Conservation (phyloP, 2,888 invertebrate species). For the Cheilosia grossa region DNA sequence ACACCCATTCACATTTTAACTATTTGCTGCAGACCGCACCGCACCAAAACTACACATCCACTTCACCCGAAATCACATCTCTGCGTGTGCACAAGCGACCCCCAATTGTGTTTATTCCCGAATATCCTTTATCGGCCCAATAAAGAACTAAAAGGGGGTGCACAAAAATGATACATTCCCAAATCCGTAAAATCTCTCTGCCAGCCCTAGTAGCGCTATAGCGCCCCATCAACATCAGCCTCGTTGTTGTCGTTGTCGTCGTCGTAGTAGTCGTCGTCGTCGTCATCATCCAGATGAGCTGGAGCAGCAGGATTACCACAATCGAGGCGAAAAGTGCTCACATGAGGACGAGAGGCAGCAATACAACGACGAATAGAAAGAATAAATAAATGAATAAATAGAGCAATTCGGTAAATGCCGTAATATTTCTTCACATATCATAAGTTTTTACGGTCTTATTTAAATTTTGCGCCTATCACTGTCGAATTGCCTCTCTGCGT, state of each 20-base stretch:
- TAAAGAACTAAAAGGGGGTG: conserved; percentile 72
- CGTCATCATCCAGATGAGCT: conserved; percentile 39
- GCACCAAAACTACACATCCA: conserved; percentile 17
- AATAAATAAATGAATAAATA: conserved; percentile 77
- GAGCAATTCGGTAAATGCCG: conserved; percentile 78
- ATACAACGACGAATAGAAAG: conserved; percentile 48
- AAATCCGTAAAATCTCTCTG: conserved; percentile 66
- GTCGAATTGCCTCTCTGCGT: conserved; percentile 56
- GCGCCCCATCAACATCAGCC: conserved; percentile 23
- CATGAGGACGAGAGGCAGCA: conserved; percentile 41
- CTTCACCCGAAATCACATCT: conserved; percentile 28
- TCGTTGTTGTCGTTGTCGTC: conserved; percentile 30
- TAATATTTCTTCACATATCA: conserved; percentile 83
- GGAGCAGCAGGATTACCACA: conserved; percentile 68
- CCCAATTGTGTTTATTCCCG: conserved; percentile 73
- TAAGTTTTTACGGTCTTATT: conserved; percentile 82
- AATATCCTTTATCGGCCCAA: conserved; percentile 74
- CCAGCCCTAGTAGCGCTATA: conserved; percentile 22
- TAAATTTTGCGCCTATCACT: conserved; percentile 76
- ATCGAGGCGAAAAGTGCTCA: conserved; percentile 59
- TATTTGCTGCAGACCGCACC: conserved; percentile 5
- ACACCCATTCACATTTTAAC: not conserved
- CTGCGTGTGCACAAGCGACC: conserved; percentile 63
- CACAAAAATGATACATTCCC: conserved; percentile 71
- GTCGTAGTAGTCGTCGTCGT: not conserved